phyloP scores from a whole-genome alignment of 2,888 invertebrate species.

The Synergus umbraculus region DNA sequence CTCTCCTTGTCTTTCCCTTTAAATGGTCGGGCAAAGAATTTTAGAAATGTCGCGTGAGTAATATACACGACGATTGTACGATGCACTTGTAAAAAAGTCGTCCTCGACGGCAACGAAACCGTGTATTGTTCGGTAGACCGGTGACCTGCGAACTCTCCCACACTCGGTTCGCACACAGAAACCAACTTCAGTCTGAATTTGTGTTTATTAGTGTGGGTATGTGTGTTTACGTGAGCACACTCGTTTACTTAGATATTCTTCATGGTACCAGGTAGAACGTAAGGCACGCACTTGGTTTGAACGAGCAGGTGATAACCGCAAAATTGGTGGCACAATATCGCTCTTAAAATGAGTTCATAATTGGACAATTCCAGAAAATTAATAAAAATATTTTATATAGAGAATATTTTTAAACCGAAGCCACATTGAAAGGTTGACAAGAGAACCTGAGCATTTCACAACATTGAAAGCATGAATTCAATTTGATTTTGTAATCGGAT shows the following conservation, averaged over 20 bases:
- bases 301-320: conserved; percentile 58
- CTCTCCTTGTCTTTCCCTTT: conserved; percentile 36
- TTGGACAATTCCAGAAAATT: too few relatives aligned
- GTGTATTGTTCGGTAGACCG: conserved; percentile 71
- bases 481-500: not conserved
- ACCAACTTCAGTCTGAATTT: conserved; percentile 30
- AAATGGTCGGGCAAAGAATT: conserved; percentile 39
- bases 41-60: conserved; percentile 48
- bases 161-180: conserved; percentile 55
- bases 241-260: conserved; percentile 28
- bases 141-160: conserved; percentile 75
- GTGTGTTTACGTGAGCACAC: not conserved
- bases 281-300: conserved; percentile 48
- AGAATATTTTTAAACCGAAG: too few relatives aligned
- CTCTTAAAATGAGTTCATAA: not conserved
- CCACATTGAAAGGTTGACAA: too few relatives aligned
- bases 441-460: too few relatives aligned
- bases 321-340: conserved; percentile 46
- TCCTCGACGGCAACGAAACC: conserved; percentile 58
- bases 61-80: conserved; percentile 48
- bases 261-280: conserved; percentile 46
- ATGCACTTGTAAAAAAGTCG: conserved; percentile 43
- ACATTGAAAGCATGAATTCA: not conserved
- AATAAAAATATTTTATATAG: too few relatives aligned
- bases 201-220: not conserved